Percentiles rank a stretch among this genome's conserved stretches.
These are phyloP conservation scores for Leptosomus discolor DNA, from an alignment of 2,113 vertebrate genomes.

Conservation along the genomic window DNA sequence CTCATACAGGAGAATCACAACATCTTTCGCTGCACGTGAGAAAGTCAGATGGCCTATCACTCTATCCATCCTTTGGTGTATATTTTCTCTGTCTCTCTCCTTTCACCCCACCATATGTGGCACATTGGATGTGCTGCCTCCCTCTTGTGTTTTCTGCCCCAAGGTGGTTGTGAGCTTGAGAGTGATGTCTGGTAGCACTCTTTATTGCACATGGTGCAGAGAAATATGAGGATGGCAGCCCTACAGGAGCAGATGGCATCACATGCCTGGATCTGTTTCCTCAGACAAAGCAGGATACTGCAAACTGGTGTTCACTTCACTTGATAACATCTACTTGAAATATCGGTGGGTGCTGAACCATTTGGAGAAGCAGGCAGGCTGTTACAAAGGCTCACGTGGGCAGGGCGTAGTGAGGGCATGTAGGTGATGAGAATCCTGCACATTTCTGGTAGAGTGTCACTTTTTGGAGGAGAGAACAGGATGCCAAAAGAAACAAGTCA, in stretches of 20 bases:
- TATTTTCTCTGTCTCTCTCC: not conserved
- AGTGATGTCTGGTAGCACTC: conserved; percentile 54
- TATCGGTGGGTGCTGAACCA: not conserved
- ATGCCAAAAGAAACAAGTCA: not conserved
- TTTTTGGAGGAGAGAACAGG: not conserved
- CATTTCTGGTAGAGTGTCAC: not conserved
- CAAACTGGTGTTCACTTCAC: conserved; percentile 69
- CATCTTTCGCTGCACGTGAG: not conserved
- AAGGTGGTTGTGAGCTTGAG: conserved; percentile 50
- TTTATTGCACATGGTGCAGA: conserved; percentile 59
- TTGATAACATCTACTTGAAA: conserved; percentile 58
- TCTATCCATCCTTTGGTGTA: not conserved
- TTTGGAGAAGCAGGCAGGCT: not conserved
- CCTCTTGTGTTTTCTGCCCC: conserved; percentile 50
- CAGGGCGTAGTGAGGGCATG: not conserved
- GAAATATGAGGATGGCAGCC: conserved; percentile 74
- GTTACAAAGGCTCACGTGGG: not conserved
- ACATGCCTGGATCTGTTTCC: conserved; percentile 70
- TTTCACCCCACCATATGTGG: conserved; percentile 19
- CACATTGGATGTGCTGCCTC: not conserved
- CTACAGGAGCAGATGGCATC: conserved; percentile 78
- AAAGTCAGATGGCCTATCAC: not conserved
- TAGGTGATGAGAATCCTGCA: not conserved
- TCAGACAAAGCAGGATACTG: conserved; percentile 68
- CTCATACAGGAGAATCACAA: not conserved